Evolutionary conservation across 2,113 vertebrate species (phyloP), one percentile per base, ranked within the genome.

Genomic region (Ascaphus truei): DNA sequence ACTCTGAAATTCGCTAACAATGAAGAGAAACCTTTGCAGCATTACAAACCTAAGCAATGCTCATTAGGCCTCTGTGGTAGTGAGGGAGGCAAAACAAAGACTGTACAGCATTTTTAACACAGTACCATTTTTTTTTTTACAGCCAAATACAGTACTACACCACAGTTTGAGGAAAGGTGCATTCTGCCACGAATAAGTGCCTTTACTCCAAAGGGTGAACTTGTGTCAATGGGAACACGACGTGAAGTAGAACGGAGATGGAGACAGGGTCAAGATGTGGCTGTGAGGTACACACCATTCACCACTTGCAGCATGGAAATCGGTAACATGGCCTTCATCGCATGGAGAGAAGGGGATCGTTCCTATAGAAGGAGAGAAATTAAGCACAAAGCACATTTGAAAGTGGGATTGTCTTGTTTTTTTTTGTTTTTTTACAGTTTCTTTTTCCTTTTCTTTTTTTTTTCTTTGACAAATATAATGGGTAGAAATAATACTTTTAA

Each of bases 201-300:
- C 36, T 37, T 20, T 27, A 16, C 20, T 43, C 29, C 7, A 6
- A 22, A 41, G 58, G 18, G 12, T 45, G 72, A 73, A 65, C 73
- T 13, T n/a, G 73, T 27, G 0, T 25, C 69, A 60, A 77, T 68
- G 61, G 73, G 62, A 68, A 62, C 61, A 61, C 62, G 22, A 18
- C 36, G 36, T 30, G 3, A 55, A 34, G 18, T n/a, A 15, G 3
- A 20, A 75, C 68, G 66, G 23, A 55, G 29, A 52, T 27, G 41
- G 4, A 37, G 20, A 47, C 5, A 22, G 16, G 27, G 51, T 22
- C 47, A 7, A 64, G 62, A 59, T 25, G 39, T 10, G 18, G 79
- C 56, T 53, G 58, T n/a, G 0, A 13, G 65, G 53, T 57, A 31
- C 11, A 53, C 11, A 8, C 27, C 76, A 50, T n/a, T 71, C 66